These are phyloP conservation scores for Periophthalmodon schlosseri DNA, from an alignment of 2,113 vertebrate genomes.

Conservation along the genomic window DNA sequence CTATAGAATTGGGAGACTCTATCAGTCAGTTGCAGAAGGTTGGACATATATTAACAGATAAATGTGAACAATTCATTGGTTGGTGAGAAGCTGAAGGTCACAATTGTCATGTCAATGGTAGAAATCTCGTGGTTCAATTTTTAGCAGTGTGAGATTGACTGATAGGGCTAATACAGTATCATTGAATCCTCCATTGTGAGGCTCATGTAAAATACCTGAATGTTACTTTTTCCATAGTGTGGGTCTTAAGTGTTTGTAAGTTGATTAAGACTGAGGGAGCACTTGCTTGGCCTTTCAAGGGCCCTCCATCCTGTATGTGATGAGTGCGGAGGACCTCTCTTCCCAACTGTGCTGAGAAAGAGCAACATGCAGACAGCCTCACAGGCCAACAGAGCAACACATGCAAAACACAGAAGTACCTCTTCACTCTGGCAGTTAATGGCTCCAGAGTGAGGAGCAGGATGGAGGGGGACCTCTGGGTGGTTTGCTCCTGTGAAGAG, in stretches of 20 bases:
- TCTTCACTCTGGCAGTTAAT: conserved; percentile 71
- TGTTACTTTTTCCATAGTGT: background rate
- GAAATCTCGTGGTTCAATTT: too few species aligned
- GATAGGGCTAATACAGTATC: too few species aligned
- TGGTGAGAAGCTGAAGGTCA: too few species aligned
- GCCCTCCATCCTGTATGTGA: conserved; percentile 52
- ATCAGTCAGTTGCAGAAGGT: too few species aligned
- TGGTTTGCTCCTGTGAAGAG: conserved; percentile 62
- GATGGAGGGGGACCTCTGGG: conserved; percentile 53
- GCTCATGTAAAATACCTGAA: too few species aligned
- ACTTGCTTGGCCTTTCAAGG: conserved; percentile 51
- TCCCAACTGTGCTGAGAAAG: conserved; percentile 35
- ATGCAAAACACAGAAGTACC: conserved; percentile 65
- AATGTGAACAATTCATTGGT: too few species aligned
- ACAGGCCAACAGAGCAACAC: conserved; percentile 33
- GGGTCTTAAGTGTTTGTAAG: conserved; percentile 52
- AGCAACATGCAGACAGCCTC: conserved; percentile 15
- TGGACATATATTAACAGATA: too few species aligned
- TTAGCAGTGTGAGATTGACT: too few species aligned
- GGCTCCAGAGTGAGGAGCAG: conserved; percentile 56
- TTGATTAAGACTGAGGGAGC: conserved; percentile 63
- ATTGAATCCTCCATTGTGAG: too few species aligned
- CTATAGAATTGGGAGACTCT: too few species aligned
- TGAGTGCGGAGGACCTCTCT: conserved; percentile 51
- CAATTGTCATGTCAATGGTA: too few species aligned